Base-by-base conservation (phyloP, 2,797 vertebrate genomes). In the Aphelocoma californica region DNA sequence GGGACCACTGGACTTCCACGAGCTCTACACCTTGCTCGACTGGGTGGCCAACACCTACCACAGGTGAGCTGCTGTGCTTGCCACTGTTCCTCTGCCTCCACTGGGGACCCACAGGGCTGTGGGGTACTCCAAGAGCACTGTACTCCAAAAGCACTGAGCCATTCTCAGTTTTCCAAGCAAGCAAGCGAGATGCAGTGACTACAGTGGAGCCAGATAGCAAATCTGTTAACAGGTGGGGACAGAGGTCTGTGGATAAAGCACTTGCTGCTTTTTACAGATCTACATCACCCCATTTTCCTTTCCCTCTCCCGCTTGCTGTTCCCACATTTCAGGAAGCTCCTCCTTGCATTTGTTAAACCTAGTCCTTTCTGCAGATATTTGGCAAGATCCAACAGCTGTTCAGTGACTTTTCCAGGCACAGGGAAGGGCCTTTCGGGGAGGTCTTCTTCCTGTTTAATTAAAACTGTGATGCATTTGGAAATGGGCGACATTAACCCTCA, bases 31-130 rank as follows among this genome's bases (percentile, higher is more conserved):
- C 19, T 96, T 99, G 80, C 98, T 99, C 38, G 31, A 98, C 88
- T 99, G 99, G 98, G 98, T 98, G 72, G 96, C 98, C 96, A 98
- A 99, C 53, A 87, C 38, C 25, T 99, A 99, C 72, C 81, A 66
- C 94, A 98, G 99, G 99, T 99, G 97, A 97, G 97, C 19, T 79
- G 62, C 88, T 93, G 34, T 5, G 2, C 11, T 74, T 61, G 19
- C n/a, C 56, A 29, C 12, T 28, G 18, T 28, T 57, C 38, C 31
- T 61, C 69, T 54, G 21, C 45, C 42, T 72, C 31, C 38, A 79
- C 21, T 0, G 0, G 50, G 51, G 28, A 66, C 42, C 3, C 1
- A 44, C 14, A 40, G 67, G 29, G 32, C 51, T 10, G 0, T n/a
- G 19, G 65, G 18, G 12, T 18, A 23, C 51, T 89, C 58, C 13